Conservation (phyloP, 2,113 vertebrate genomes). For the Cheirogaleus medius region DNA sequence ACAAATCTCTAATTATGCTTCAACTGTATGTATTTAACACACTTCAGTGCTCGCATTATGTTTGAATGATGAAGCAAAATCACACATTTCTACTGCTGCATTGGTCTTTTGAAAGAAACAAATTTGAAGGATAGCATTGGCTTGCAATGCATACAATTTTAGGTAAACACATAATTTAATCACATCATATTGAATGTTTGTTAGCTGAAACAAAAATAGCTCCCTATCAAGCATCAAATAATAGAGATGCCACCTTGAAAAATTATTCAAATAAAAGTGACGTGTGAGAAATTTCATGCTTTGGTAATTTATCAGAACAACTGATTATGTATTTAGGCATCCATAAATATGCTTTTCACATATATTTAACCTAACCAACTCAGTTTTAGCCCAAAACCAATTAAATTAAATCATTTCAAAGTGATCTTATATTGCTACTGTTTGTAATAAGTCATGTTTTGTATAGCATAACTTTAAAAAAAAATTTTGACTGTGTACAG, state of each 20-base stretch:
- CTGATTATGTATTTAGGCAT: not conserved
- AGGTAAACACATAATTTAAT: conserved; percentile 37
- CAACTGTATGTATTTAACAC: not conserved
- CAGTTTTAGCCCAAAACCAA: not conserved
- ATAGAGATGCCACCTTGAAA: not conserved
- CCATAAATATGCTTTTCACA: not conserved
- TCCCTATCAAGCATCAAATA: not conserved
- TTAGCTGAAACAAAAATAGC: not conserved
- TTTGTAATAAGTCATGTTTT: not conserved
- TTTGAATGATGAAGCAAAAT: conserved; percentile 1
- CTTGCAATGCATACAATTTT: not conserved
- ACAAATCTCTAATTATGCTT: not conserved
- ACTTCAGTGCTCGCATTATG: not conserved
- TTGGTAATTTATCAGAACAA: not conserved
- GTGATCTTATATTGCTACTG: not conserved
- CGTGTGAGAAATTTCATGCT: not conserved
- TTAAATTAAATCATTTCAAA: not conserved
- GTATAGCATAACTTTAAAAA: not conserved
- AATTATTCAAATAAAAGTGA: not conserved
- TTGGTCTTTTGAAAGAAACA: conserved; percentile 19
- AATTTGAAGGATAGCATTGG: conserved; percentile 15
- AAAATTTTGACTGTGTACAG: not conserved
- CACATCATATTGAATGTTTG: not conserved
- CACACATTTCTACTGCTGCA: not conserved
- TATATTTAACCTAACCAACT: not conserved